phyloP scores from a whole-genome alignment of 2,888 invertebrate species.

The Parnassius mnemosyne region DNA sequence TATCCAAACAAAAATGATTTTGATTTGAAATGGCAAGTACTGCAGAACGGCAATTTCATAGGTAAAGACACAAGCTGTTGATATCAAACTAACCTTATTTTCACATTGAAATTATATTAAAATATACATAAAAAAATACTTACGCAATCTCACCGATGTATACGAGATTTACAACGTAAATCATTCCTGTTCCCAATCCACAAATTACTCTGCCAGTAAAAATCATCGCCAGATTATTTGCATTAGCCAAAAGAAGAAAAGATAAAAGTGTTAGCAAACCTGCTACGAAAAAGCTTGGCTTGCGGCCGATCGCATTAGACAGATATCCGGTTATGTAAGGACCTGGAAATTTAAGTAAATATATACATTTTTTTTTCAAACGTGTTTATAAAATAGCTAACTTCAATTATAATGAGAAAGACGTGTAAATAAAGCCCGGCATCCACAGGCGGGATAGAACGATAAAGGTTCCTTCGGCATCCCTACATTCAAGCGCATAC shows the following conservation, averaged over 20 bases:
- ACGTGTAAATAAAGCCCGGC: too few species aligned
- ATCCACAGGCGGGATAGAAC: too few species aligned
- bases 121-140: slow-evolving; percentile 27
- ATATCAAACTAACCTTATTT: neutral
- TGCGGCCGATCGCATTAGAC: slow-evolving; percentile 31
- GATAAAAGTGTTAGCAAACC: slow-evolving; percentile 11
- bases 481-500: too few species aligned
- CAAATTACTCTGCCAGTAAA: slow-evolving; percentile 35
- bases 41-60: too few species aligned
- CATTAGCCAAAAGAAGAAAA: slow-evolving; percentile 21
- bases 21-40: too few species aligned
- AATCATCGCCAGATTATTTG: slow-evolving; percentile 34
- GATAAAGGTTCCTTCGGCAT: too few species aligned
- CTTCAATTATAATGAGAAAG: too few species aligned
- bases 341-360: slow-evolving; percentile 20
- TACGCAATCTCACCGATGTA: slow-evolving; percentile 47
- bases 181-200: slow-evolving; percentile 37
- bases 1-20: too few species aligned
- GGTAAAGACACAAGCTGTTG: neutral
- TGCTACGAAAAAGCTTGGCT: slow-evolving; percentile 26
- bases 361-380: too few species aligned
- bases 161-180: slow-evolving; percentile 36
- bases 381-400: too few species aligned
- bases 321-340: slow-evolving; percentile 29
- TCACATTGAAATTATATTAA: neutral